Evolutionary conservation across 1,140 invertebrate genomes (phyloP).

Genomic region (Diachasmimorpha longicaudata): DNA sequence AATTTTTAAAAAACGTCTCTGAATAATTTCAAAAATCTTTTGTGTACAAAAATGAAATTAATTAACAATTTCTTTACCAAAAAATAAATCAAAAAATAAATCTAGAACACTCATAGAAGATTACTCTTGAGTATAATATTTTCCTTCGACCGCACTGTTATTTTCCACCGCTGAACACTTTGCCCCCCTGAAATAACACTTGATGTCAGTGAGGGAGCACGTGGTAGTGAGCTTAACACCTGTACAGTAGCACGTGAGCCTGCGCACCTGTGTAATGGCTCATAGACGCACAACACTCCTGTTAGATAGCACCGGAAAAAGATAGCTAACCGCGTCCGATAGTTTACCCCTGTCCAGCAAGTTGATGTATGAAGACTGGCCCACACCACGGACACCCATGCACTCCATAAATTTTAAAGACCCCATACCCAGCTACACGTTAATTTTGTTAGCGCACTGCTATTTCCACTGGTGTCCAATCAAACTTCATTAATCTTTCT

Average conservation of each 20-base stretch:
- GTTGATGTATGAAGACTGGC: constrained; percentile 30
- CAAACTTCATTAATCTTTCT: not conserved
- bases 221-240: not conserved
- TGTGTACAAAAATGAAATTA: no score
- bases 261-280: not conserved
- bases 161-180: not conserved
- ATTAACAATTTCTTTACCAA: no score
- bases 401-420: constrained; percentile 34
- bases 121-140: not conserved
- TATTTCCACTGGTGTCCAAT: constrained; percentile 6
- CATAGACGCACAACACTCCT: not conserved
- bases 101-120: no score
- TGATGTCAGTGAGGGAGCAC: not conserved
- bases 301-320: not conserved
- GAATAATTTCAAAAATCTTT: no score
- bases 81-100: no score
- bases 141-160: not conserved
- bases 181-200: not conserved
- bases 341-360: constrained; percentile 14
- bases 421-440: constrained; percentile 28
- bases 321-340: constrained; percentile 6
- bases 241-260: not conserved
- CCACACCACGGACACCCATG: constrained; percentile 15
- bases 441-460: constrained; percentile 36
- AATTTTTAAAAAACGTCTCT: no score